Evolutionary conservation across 2,797 vertebrate genomes (phyloP), one percentile per base, ranked within the genome.

Genomic region (Margarornis squamiger): DNA sequence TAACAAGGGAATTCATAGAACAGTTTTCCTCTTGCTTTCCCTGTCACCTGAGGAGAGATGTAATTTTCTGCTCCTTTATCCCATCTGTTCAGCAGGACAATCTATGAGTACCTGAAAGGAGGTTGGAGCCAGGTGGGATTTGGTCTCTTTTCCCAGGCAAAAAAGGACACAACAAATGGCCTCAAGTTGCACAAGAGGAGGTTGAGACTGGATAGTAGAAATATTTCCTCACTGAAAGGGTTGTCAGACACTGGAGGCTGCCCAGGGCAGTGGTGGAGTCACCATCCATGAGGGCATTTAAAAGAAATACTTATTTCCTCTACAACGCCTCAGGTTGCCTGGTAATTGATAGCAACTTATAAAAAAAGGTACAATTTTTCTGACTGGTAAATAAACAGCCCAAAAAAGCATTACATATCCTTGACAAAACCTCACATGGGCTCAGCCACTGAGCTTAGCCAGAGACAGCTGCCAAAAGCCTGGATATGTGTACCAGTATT

Each of bases 31-130:
- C 15, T 54, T 52, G 21, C 11, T 76, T 36, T 45, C 8, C 32
- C 34, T 61, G 51, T 38, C 22, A 24, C n/a, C 26, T 71, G 70
- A 62, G 32, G 65, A 34, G 49, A 51, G 41, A 17, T 27, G 61
- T 1, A 36, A 27, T 70, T 94, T 80, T 20, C 20, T 48, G 21
- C 38, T 70, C 38, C 34, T 41, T 54, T 46, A 24, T 51, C 39
- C 66, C 49, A 82, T 63, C 49, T 88, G 54, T 32, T 78, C 84
- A 83, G 48, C n/a, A 52, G 27, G 59, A 21, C 30, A 39, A 27
- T 3, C 43, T 58, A 4, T 7, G 7, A 0, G 11, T 3, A 7
- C 55, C 72, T 19, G 43, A 34, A n/a, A 45, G 46, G 36, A 49
- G 62, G 12, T 0, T 29, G 71, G 1, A 10, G 55, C 36, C 55